Conservation (phyloP, 2,113 vertebrate genomes). For the Artemisiospiza belli region DNA sequence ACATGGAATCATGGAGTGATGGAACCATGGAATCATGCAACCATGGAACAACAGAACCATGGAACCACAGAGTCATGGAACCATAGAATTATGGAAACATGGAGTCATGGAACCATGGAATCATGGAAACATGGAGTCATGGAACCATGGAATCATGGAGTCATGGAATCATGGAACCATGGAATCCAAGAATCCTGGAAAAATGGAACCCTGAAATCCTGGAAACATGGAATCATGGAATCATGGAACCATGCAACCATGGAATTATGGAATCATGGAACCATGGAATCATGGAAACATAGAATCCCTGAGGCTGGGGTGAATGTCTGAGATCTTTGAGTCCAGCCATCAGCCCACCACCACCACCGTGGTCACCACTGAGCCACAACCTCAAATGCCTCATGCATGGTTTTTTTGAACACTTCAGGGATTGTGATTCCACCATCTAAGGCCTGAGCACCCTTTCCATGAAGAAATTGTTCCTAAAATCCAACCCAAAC, state of each 20-base stretch:
- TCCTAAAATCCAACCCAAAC: neutral
- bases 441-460: rapidly evolving
- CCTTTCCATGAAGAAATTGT: neutral
- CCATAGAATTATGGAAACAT: rapidly evolving
- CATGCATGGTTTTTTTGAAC: too few species aligned
- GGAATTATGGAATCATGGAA: neutral
- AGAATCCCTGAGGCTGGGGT: neutral
- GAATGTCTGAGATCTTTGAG: rapidly evolving
- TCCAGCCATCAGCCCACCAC: neutral
- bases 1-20: rapidly evolving
- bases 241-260: neutral
- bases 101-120: rapidly evolving
- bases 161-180: rapidly evolving
- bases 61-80: neutral
- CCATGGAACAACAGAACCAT: neutral
- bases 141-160: neutral
- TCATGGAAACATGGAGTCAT: rapidly evolving
- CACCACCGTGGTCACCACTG: rapidly evolving
- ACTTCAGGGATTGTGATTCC: neutral
- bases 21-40: neutral
- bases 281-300: neutral
- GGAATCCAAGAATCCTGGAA: neutral
- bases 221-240: neutral
- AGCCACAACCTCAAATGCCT: rapidly evolving
- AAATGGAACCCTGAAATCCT: neutral